Evolutionary conservation across 2,797 vertebrate genomes (phyloP), one percentile per base, ranked within the genome.

Genomic region (Columba guinea): DNA sequence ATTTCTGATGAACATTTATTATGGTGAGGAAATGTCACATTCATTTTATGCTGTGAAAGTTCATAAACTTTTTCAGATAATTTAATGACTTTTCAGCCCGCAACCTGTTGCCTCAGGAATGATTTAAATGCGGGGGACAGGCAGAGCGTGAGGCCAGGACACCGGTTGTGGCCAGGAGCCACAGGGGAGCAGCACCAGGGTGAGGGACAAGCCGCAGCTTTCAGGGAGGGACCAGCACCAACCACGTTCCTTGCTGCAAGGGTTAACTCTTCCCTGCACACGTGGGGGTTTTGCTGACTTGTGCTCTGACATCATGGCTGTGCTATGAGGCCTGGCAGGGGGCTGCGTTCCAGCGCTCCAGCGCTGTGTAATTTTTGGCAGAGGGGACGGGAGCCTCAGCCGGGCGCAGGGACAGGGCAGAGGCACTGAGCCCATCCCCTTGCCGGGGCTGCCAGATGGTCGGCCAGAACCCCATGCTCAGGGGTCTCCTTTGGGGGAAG

Each of bases 251-350:
- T 51, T 2, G 5, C 56, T 1, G 27, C 7, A 87, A 95, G 97
- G 89, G 97, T 97, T 97, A 98, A 97, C 75, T 58, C 67, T 65
- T 51, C 71, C 5, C 44, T 52, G 20, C 10, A 28, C 32, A 23
- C 5, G 55, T 35, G 63, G 70, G 62, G 95, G 83, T 51, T 91
- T 94, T 89, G 90, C 91, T 95, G 93, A 92, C 96, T 96, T 94
- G 93, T 95, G 92, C 93, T 90, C 97, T 98, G 96, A 98, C 97
- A 98, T 98, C 97, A 98, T 68, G 89, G 93, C 93, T 82, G 93
- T 97, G 97, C 98, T 98, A 97, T 97, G 98, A 97, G 92, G 93
- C 96, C 97, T 98, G 97, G 98, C 97, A 97, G 95, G 91, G 97
- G 95, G 97, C 97, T 95, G 81, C 23, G 46, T 69, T 94, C 94